Conservation (phyloP, 2,888 invertebrate species). For the Dicyrtomina minuta region DNA sequence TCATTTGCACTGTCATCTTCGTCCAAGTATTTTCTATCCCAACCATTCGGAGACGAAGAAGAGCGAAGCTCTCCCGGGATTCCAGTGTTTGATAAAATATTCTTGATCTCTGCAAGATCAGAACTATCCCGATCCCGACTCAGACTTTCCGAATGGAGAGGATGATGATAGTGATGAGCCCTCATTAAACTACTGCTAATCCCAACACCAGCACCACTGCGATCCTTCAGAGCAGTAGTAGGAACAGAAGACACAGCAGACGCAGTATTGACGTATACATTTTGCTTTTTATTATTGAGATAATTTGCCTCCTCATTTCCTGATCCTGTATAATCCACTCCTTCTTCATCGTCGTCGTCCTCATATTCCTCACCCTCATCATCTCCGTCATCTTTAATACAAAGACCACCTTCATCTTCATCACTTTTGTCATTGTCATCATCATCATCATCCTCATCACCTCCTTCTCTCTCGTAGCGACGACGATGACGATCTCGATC, state of each 20-base stretch:
- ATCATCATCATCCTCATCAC: constrained; percentile 33
- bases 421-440: constrained; percentile 32
- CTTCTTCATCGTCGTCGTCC: constrained; percentile 27
- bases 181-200: constrained; percentile 6
- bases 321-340: constrained; percentile 25
- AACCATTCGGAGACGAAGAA: constrained; percentile 25
- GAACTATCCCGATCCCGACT: constrained; percentile 19
- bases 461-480: constrained; percentile 15
- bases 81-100: constrained; percentile 32
- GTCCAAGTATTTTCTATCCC: constrained; percentile 27
- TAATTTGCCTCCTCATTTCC: constrained; percentile 31
- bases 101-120: constrained; percentile 32
- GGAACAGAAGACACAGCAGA: too few species aligned
- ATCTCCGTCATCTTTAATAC: constrained; percentile 32
- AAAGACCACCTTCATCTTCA: constrained; percentile 23
- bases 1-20: constrained; percentile 40
- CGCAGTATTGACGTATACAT: constrained; percentile 17
- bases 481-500: too few species aligned
- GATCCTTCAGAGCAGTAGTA: constrained; percentile 15
- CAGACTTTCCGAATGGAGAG: constrained; percentile 6
- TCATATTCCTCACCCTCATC: constrained; percentile 25
- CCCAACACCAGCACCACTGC: constrained; percentile 16
- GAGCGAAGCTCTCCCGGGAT: constrained; percentile 11
- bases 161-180: constrained; percentile 1
- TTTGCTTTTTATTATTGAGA: constrained; percentile 21